Evolutionary conservation across 2,888 invertebrate genomes (phyloP), one percentile per base, ranked within the genome.

Genomic region (Drosophila rubida): DNA sequence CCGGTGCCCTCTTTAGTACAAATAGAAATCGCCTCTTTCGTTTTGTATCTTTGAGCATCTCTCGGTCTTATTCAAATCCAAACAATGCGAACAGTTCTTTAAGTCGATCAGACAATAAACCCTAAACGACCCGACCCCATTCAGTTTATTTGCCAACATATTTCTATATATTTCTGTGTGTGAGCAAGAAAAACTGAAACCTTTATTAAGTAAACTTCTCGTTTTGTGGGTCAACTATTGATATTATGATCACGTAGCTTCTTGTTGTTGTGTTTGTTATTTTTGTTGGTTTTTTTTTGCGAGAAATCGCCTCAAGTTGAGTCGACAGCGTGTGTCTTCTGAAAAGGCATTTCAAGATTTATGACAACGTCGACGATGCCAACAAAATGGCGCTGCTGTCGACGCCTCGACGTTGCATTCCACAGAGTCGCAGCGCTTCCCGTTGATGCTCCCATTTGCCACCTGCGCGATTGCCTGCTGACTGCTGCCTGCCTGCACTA

Each of bases 201-300:
- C 60, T 67, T 67, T 64, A 58, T 27, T 60, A 57, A 62, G 25
- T 57, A 41, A 54, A 66, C 23, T 54, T 57, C 49, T 62, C 42
- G 60, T 50, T 62, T 42, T 76, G 62, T 84, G 81, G 85, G 88
- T 88, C 87, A 84, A 70, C 87, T 76, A 84, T 87, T 88, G 74
- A 69, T 88, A 88, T 80, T 88, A 88, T 88, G 87, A 81, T 78
- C 85, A 84, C 89, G 89, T 87, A 73, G 83, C 55, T 53, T 37
- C 13, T 37, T 9, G 11, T 30, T 50, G 44, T 32, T 13, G n/a
- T n/a, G n/a, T n/a, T n/a, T n/a, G 35, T 39, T 54, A 35, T 13
- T 39, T 45, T 32, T 30, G 30, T 30, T 27, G 27, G 3, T 59
- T 46, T 16, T 35, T 37, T 65, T 74, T 72, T 71, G 82, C 86